A percentile compares a stretch with the other conserved stretches of the same genome.
phyloP scores from a whole-genome alignment of 2,113 vertebrate species.

The Pituophis catenifer region DNA sequence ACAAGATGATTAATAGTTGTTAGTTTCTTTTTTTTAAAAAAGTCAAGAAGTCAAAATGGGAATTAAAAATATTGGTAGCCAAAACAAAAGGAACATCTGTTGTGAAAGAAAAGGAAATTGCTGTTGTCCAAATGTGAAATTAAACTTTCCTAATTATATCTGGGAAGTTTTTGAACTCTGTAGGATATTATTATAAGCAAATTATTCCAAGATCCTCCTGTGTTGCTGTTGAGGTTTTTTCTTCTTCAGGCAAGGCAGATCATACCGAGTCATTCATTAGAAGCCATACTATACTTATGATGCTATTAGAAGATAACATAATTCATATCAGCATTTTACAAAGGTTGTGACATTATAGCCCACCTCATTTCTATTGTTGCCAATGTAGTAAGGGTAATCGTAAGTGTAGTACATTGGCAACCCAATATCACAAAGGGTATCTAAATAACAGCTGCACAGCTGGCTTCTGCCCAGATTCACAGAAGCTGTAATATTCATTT shows the following conservation, averaged over 20 bases:
- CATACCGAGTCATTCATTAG: background rate
- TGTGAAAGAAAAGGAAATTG: background rate
- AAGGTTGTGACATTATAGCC: background rate
- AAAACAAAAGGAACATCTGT: background rate
- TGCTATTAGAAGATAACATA: background rate
- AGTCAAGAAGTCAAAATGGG: background rate
- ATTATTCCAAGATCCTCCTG: background rate
- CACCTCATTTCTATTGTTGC: background rate
- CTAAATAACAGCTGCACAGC: background rate
- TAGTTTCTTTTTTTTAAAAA: background rate
- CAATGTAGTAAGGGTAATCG: background rate
- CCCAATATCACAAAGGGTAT: background rate
- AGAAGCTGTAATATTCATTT: background rate
- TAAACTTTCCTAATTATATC: background rate
- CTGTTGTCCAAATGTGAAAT: background rate
- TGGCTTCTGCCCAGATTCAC: background rate
- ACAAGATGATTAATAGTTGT: background rate
- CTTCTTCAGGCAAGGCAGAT: background rate
- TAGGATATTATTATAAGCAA: background rate
- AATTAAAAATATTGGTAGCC: background rate
- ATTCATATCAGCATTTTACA: background rate
- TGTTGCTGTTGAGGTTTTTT: background rate
- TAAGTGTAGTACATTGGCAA: background rate
- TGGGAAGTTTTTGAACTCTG: background rate
- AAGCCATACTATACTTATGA: background rate